Base-by-base conservation (phyloP, 2,113 vertebrate species). In the Chloroceryle aenea region DNA sequence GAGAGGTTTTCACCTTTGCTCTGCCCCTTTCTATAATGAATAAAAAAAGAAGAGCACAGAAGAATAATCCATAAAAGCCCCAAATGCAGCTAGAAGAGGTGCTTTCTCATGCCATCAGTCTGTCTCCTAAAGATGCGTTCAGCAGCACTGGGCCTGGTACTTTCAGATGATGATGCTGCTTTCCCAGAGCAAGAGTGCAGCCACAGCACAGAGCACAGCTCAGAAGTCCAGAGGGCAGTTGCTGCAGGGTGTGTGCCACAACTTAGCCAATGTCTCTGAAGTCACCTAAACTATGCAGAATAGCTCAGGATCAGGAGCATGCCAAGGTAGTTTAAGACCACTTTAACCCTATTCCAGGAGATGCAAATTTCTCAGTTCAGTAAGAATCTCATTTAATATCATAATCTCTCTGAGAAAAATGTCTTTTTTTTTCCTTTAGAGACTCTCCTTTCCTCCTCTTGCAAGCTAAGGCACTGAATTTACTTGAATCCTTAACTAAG, bases 31-130 rank as follows among this genome's bases (percentile, higher is more conserved):
- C 85, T 53, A 6, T 76, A 93, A 85, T 59, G 63, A 91, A 53
- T 77, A 77, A 83, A 87, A 81, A 45, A 64, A 76, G 50, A 78
- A 48, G 15, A 52, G 21, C 38, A 59, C 30, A n/a, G 59, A 83
- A 90, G 55, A 89, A 72, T 38, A 73, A 93, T 92, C 85, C n/a
- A 22, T 38, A 42, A 87, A 93, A 85, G 13, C 63, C 40, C n/a
- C 32, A 80, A 82, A 79, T 80, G 68, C 55, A 69, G 12, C 48
- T 77, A 62, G 69, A 87, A 85, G 63, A 83, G 59, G 50, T 89
- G 29, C 59, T 83, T 25, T n/a, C 47, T 85, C 55, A 53, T 66
- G 81, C 63, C 75, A 43, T 80, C 0, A 1, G 43, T 87, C 73
- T 95, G 83, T 84, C 80, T 81, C 68, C 30, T 89, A 19, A 77